These are phyloP conservation scores for Prorops nasuta DNA, from an alignment of 1,140 invertebrate species.

Conservation along the genomic window DNA sequence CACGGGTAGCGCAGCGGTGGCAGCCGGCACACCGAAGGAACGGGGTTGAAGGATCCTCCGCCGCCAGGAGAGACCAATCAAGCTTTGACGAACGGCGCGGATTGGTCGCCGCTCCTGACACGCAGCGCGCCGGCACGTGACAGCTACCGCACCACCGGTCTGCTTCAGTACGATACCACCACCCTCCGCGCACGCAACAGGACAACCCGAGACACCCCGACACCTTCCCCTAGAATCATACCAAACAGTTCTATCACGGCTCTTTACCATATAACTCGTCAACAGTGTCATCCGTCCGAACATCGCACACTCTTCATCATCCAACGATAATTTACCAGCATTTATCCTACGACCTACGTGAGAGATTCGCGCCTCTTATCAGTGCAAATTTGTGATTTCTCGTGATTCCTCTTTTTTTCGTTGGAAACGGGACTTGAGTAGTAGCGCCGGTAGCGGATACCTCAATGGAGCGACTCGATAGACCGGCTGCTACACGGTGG, in stretches of 20 bases:
- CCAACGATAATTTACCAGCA: too few species aligned
- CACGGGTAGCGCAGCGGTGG: conserved; percentile 6
- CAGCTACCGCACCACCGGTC: conserved; percentile 51
- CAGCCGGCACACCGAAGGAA: conserved; percentile 30
- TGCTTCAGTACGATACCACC: conserved; percentile 57
- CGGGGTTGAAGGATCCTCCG: conserved; percentile 55
- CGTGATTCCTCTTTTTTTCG: too few species aligned
- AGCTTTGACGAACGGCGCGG: conserved; percentile 61
- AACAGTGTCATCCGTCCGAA: too few species aligned
- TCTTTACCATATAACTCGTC: too few species aligned
- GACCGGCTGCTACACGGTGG: conserved; percentile 31
- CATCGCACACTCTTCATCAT: too few species aligned
- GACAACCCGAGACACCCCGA: conserved; percentile 24
- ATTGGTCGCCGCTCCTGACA: conserved; percentile 55
- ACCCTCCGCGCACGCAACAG: conserved; percentile 54
- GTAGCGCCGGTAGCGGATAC: conserved; percentile 18
- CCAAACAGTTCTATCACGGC: too few species aligned
- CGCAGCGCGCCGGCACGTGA: conserved; percentile 54
- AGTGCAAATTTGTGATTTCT: too few species aligned
- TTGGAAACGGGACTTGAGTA: too few species aligned
- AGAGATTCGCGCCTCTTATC: too few species aligned
- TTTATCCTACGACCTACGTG: too few species aligned
- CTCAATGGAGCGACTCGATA: conserved; percentile 32
- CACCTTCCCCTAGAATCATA: conserved; percentile 8
- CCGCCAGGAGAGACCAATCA: conserved; percentile 58